Evolutionary conservation across 2,797 vertebrate species (phyloP).

Genomic region (Microctenopoma lineatum): DNA sequence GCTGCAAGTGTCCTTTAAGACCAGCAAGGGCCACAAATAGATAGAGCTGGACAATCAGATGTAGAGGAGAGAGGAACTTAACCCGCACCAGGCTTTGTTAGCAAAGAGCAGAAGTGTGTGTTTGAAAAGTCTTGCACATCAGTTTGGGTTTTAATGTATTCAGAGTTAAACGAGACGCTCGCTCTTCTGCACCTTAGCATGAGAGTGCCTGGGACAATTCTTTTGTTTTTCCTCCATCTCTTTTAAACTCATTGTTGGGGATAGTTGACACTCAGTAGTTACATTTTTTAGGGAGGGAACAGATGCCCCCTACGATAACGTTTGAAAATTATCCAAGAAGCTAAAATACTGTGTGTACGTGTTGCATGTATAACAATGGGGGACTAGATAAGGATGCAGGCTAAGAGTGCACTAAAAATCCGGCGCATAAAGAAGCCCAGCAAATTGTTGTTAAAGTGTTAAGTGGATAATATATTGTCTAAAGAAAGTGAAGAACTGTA

Average conservation of each 20-base stretch:
- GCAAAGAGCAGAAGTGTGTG: conserved; percentile 49
- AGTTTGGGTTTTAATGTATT: conserved; percentile 84
- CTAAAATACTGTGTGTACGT: conserved; percentile 65
- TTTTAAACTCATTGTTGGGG: conserved; percentile 81
- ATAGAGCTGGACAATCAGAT: conserved; percentile 58
- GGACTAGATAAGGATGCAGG: conserved; percentile 40
- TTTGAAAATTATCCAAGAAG: conserved; percentile 79
- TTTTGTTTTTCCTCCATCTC: conserved; percentile 62
- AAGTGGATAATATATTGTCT: conserved; percentile 17
- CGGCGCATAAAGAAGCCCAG: neutral
- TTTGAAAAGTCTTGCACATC: conserved; percentile 67
- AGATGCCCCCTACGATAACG: conserved; percentile 80
- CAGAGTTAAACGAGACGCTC: conserved; percentile 87
- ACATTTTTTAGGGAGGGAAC: conserved; percentile 81
- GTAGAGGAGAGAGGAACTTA: conserved; percentile 44
- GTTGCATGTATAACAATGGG: conserved; percentile 68
- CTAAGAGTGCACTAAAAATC: conserved; percentile 31
- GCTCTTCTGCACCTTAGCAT: conserved; percentile 87
- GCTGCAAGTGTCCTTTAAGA: conserved; percentile 99
- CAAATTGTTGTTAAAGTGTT: conserved; percentile 25
- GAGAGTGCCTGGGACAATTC: conserved; percentile 79
- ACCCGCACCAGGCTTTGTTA: conserved; percentile 54
- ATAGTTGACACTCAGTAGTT: conserved; percentile 86
- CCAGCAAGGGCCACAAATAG: conserved; percentile 99
- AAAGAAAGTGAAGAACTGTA: conserved; percentile 6